These are phyloP conservation scores for Lutraria rhynchaena DNA, from an alignment of 1,140 invertebrate species.

Conservation along the genomic window DNA sequence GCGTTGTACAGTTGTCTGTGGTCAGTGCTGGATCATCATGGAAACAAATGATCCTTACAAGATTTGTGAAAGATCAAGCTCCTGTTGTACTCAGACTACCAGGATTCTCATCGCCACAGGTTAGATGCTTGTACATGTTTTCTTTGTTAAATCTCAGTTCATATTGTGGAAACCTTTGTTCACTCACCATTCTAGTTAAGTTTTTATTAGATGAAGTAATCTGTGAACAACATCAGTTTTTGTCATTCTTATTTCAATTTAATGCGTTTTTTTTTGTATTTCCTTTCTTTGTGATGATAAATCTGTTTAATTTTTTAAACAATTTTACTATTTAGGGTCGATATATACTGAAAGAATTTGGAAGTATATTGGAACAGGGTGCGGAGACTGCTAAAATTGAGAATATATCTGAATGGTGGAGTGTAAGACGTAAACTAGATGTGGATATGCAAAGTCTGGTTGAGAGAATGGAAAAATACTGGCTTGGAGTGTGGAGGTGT, in stretches of 20 bases:
- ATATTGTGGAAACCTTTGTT: too few relatives aligned
- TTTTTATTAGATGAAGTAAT: too few relatives aligned
- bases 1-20: slow-evolving; percentile 73
- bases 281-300: too few relatives aligned
- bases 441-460: slow-evolving; percentile 83
- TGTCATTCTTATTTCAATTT: too few relatives aligned
- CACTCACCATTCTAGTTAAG: too few relatives aligned
- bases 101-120: slow-evolving; percentile 56
- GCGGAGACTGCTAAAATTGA: slow-evolving; percentile 58
- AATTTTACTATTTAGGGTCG: slow-evolving; percentile 57
- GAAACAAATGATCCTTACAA: slow-evolving; percentile 67
- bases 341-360: slow-evolving; percentile 64
- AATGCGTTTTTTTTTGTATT: too few relatives aligned
- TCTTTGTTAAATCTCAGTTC: too few relatives aligned
- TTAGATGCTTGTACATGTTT: too few relatives aligned
- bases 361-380: slow-evolving; percentile 60
- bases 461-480: slow-evolving; percentile 85
- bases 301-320: too few relatives aligned
- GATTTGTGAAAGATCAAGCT: slow-evolving; percentile 56
- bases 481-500: slow-evolving; percentile 85
- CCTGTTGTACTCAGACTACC: slow-evolving; percentile 64
- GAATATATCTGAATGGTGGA: slow-evolving; percentile 72
- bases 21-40: slow-evolving; percentile 48
- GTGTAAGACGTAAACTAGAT: slow-evolving; percentile 60
- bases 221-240: neutral